Percentiles rank a stretch among this genome's conserved stretches.
phyloP scores from a whole-genome alignment of 2,888 invertebrate genomes.

The Trissoscelio sp. region DNA sequence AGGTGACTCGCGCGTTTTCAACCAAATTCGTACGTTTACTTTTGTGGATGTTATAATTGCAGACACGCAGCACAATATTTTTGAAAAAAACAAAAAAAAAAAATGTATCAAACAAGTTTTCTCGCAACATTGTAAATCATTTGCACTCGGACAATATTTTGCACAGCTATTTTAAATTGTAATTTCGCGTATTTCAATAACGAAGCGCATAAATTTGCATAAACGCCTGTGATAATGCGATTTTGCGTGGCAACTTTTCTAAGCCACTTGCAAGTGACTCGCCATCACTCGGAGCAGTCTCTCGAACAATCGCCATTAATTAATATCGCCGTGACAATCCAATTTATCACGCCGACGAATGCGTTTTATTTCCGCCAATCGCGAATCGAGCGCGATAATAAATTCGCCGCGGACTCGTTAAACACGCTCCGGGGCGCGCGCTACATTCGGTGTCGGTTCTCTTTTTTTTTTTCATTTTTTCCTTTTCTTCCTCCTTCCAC shows the following conservation, averaged over 20 bases:
- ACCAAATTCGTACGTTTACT: background rate
- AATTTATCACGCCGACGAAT: slow-evolving; percentile 35
- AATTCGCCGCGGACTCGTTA: slow-evolving; percentile 18
- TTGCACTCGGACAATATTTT: too few species aligned
- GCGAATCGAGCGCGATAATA: slow-evolving; percentile 21
- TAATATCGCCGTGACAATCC: slow-evolving; percentile 45
- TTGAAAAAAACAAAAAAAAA: background rate
- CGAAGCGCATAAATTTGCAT: too few species aligned
- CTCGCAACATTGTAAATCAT: too few species aligned
- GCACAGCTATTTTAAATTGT: too few species aligned
- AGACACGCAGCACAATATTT: too few species aligned
- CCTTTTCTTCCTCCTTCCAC: background rate
- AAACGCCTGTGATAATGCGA: too few species aligned
- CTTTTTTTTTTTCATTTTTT: background rate
- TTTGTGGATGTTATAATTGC: too few species aligned
- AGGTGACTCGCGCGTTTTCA: background rate
- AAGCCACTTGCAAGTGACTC: slow-evolving; percentile 9
- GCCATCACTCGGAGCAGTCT: slow-evolving; percentile 12
- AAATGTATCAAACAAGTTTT: too few species aligned
- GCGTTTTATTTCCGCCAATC: slow-evolving; percentile 45
- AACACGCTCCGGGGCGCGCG: slow-evolving; percentile 31
- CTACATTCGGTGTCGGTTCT: background rate
- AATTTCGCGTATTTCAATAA: too few species aligned
- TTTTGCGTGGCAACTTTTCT: too few species aligned
- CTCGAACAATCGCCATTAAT: slow-evolving; percentile 39